Evolutionary conservation across 53 echinoderm and acorn worm genomes (phyloP), one percentile per base, ranked within the genome.

Genomic region (Temnopleurus reevesii): DNA sequence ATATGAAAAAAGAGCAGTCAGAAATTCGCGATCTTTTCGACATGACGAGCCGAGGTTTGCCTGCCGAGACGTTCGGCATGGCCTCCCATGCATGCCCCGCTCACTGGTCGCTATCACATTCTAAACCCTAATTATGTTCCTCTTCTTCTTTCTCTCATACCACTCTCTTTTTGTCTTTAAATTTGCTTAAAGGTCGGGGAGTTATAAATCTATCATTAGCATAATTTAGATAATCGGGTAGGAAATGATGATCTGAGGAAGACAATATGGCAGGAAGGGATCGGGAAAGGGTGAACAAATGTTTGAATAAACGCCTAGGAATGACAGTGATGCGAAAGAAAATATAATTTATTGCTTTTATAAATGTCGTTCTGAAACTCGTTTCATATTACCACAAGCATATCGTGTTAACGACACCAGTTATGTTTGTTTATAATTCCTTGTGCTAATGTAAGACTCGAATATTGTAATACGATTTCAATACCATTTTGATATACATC

Each of bases 141-240:
- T 41, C 71, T 41, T 71, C 41, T 64, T 34, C 8, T 41, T 71
- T 63, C 2, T 8, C 21, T 41, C 19, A 8, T 71, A 19, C 35
- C 63, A 0, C 8, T 63, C 41, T 10, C 15, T 71, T 71, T 41
- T 41, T 41, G 43, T 38, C 71, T 71, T 66, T 71, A 71, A 71
- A 41, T 71, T 71, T 71, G 71, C 71, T 71, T 71, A 71, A 49
- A 79, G 79, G 79, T 47, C 79, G 49, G 49, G 71, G 49, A 79
- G 79, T 26, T 49, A 79, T 79, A 79, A 79, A 79, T 79, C 79
- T 49, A 49, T 79, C 79, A 79, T 79, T 79, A 79, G 79, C 79
- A 79, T 79, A 79, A n/a, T 79, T 79, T 79, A 47, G 79, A 79
- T 79, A 47, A 79, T 79, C 79, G 46, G 29, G 49, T 79, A 79